Evolutionary conservation across 2,113 vertebrate species (phyloP), one percentile per base, ranked within the genome.

Genomic region (Otus sunia): DNA sequence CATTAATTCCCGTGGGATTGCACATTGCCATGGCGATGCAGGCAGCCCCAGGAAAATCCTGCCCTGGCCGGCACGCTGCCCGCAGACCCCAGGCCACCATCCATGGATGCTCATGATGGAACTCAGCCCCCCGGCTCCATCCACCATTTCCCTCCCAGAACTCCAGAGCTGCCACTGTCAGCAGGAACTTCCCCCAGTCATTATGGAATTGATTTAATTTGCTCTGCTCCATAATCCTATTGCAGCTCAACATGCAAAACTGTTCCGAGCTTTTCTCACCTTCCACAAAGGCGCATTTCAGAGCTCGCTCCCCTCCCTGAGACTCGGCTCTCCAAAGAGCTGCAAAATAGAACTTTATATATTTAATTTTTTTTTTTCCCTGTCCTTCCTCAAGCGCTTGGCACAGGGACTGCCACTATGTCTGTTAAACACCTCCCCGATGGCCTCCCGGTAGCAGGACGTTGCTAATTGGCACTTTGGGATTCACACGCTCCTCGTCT

Each of bases 201-300:
- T 72, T 60, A 37, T 14, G 36, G 93, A 94, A 74, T 71, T 87
- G 94, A 83, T 95, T 94, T 94, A 88, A 96, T 97, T 96, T 90
- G 82, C 96, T 95, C 90, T 73, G 71, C 93, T 93, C 94, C 82
- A 5, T 92, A 94, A 97, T 93, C 96, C 94, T 77, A 73, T 96
- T 79, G 71, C 96, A 83, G 87, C 82, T 90, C 67, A 74, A 71
- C 19, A 3, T 15, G 82, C 79, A 55, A 29, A 93, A 86, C 85
- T 5, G 29, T 43, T 96, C 81, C 2, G 3, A 73, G 93, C 85
- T 96, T 86, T 95, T 94, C 95, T 93, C 96, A 90, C 96, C 93
- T 96, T 73, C 86, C 85, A 29, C 91, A 69, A 17, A 23, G 81
- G 74, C 81, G 5, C n/a, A 3, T 78, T 50, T 50, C 96, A 64